A percentile compares a stretch with the other conserved stretches of the same genome.
These are phyloP conservation scores for Anguilla pacifica DNA, from an alignment of 2,797 vertebrate genomes.

Conservation along the genomic window DNA sequence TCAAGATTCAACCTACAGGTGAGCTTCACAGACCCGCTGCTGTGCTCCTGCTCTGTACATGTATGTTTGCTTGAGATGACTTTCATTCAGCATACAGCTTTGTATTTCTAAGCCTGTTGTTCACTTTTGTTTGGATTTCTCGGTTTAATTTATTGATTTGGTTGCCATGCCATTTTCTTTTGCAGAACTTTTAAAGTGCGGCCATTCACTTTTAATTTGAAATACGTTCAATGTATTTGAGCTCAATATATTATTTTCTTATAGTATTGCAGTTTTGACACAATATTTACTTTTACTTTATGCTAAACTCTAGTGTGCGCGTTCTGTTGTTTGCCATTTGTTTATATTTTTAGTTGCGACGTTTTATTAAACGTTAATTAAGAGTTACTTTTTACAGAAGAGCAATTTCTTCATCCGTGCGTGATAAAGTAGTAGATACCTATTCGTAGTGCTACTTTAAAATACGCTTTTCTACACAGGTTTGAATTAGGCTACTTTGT, in stretches of 20 bases:
- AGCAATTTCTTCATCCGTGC: background rate
- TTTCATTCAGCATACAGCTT: background rate
- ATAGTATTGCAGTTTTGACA: background rate
- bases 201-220: background rate
- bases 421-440: background rate
- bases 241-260: background rate
- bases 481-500: background rate
- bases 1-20: slow-evolving; percentile 49
- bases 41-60: slow-evolving; percentile 14
- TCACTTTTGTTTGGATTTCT: background rate
- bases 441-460: background rate
- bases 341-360: background rate
- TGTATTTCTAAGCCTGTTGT: background rate
- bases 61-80: background rate
- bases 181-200: background rate
- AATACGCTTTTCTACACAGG: background rate
- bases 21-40: slow-evolving; percentile 17
- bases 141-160: background rate
- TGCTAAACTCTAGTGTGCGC: background rate
- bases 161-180: background rate
- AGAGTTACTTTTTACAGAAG: background rate
- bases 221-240: background rate
- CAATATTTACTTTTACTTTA: background rate
- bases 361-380: background rate
- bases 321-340: background rate